Evolutionary conservation across 2,113 vertebrate species (phyloP).

Genomic region (Eulemur rufifrons): DNA sequence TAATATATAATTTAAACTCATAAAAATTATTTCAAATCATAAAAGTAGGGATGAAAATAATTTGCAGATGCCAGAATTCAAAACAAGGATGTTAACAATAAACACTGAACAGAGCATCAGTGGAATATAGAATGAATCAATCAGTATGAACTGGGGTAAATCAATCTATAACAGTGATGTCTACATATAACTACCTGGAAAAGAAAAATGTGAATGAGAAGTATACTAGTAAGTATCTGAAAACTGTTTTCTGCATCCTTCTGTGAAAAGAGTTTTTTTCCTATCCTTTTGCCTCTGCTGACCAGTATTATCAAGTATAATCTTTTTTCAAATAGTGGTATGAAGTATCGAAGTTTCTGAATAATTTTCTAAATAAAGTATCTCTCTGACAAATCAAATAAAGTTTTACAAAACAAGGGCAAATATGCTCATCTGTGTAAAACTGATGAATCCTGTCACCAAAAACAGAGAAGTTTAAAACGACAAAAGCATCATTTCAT

Average conservation of each 20-base stretch:
- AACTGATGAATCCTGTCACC: neutral
- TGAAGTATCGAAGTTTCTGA: neutral
- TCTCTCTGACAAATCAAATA: neutral
- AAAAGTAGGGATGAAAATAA: neutral
- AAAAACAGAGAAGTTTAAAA: neutral
- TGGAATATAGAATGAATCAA: neutral
- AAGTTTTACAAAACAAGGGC: conserved; percentile 3
- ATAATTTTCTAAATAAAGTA: neutral
- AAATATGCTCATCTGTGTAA: neutral
- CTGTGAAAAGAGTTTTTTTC: neutral
- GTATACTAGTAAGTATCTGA: neutral
- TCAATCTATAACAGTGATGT: neutral
- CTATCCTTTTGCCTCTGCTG: neutral
- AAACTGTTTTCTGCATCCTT: neutral
- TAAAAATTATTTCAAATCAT: neutral
- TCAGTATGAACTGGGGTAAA: neutral
- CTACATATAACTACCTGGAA: neutral
- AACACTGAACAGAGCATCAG: neutral
- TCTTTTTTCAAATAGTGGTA: neutral
- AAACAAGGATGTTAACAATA: neutral
- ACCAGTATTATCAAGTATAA: neutral
- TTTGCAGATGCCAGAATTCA: conserved; percentile 20
- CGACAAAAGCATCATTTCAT: neutral
- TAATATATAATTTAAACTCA: neutral
- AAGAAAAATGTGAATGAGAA: neutral